Evolutionary conservation across 30 jellyfish, hydroid and myxozoan species (phyloP).

Genomic region (Mastigias papua): DNA sequence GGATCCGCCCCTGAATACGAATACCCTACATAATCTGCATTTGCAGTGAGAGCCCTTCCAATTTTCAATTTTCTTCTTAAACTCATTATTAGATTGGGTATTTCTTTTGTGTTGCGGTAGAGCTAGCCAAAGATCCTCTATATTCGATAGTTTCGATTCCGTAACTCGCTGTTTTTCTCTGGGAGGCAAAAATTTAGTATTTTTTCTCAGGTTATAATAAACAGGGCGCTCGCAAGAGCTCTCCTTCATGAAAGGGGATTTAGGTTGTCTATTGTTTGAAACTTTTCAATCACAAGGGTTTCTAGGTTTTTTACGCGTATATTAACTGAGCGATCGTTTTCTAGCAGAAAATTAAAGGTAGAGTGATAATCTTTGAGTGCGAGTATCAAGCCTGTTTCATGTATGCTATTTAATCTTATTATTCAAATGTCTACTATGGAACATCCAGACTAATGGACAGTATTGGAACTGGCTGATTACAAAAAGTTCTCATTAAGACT

Average conservation of each 20-base stretch:
- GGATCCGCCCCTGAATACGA: too few species aligned
- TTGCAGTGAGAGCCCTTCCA: too few species aligned
- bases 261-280: background rate
- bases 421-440: background rate
- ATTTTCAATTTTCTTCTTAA: too few species aligned
- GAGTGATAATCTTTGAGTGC: constrained; percentile 22
- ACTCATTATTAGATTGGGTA: background rate
- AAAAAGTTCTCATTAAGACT: constrained; percentile 41
- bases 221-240: background rate
- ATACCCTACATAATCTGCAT: too few species aligned
- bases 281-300: constrained; percentile 6
- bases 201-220: background rate
- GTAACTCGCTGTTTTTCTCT: background rate
- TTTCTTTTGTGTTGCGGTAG: background rate
- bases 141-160: background rate
- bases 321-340: background rate
- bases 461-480: constrained; percentile 26
- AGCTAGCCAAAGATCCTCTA: background rate
- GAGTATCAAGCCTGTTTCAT: constrained; percentile 19
- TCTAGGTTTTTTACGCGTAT: constrained; percentile 18
- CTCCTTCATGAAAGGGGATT: constrained; percentile 16
- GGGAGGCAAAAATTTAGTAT: background rate
- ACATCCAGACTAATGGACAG: constrained; percentile 7
- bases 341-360: constrained; percentile 2
- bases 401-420: constrained; percentile 6